Evolutionary conservation across 2,888 invertebrate genomes (phyloP), one percentile per base, ranked within the genome.

Genomic region (Aplocera efformata): DNA sequence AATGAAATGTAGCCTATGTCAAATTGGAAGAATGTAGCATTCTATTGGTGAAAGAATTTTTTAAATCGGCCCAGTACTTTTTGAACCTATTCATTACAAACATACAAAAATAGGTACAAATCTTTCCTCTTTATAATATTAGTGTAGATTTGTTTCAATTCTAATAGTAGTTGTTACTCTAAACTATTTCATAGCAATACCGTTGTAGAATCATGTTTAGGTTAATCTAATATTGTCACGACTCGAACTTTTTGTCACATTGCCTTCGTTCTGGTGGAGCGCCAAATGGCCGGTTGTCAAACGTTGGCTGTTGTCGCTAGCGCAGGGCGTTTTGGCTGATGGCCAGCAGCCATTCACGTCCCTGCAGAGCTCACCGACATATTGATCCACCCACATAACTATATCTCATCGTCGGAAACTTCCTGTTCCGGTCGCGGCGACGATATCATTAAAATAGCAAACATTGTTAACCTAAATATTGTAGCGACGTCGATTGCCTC

Each of bases 401-500:
- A 60, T 50, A 59, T 62, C 53, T 56, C 50, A 51, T 53, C 53
- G 48, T 56, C 58, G 58, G 58, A 63, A 63, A 65, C 71, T 76
- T 77, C 75, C 75, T 75, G 72, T 81, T 83, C 81, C 81, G 78
- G 72, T 69, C n/a, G n/a, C n/a, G 44, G 60, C 50, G 48, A 38
- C 36, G 34, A 26, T 36, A 34, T 27, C 29, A 36, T 49, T 53
- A 52, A 48, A 37, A 44, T 42, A 42, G 23, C 33, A 25, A 37
- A 53, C 48, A 43, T 48, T 42, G 32, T 32, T 43, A 40, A 46
- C 32, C 47, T 33, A 29, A 34, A 49, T 47, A 39, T 27, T 42
- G 26, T 23, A 10, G 30, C 24, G 34, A 32, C 35, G 32, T 30
- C 36, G 10, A 36, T 44, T 42, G 24, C 24, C 23, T 35, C 36